Conservation (phyloP, 2,797 vertebrate species). For the Eulemur coronatus region DNA sequence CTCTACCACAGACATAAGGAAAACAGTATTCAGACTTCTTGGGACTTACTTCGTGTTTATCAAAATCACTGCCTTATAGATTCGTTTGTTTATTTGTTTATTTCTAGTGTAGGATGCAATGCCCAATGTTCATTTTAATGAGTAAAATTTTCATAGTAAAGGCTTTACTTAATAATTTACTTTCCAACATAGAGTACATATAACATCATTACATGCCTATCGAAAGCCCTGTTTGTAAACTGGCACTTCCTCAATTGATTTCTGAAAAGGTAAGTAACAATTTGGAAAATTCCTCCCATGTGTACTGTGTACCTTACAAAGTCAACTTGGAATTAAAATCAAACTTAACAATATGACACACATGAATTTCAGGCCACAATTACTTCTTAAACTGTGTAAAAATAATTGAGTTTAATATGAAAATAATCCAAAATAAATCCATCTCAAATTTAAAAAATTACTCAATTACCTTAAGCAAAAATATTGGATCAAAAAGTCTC, state of each 20-base stretch:
- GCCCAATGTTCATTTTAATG: neutral
- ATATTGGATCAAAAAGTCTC: neutral
- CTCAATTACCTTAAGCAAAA: neutral
- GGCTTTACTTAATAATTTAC: neutral
- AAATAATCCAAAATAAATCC: neutral
- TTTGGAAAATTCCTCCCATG: neutral
- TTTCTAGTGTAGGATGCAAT: neutral
- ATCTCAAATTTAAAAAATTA: neutral
- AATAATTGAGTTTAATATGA: neutral
- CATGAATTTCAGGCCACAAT: neutral
- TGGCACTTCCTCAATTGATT: neutral
- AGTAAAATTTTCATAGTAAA: neutral
- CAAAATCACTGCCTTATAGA: neutral
- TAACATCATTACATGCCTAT: neutral
- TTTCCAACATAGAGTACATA: neutral
- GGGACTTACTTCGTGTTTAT: neutral
- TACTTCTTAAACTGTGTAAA: neutral
- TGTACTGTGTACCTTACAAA: neutral
- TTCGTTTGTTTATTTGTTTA: neutral
- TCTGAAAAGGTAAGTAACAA: neutral
- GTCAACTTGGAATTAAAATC: neutral
- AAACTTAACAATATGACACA: neutral
- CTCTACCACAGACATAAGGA: neutral
- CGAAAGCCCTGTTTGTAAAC: neutral
- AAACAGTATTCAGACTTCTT: neutral